Conservation (phyloP, 1,140 invertebrate genomes). For the Paralvinella palmiformis region DNA sequence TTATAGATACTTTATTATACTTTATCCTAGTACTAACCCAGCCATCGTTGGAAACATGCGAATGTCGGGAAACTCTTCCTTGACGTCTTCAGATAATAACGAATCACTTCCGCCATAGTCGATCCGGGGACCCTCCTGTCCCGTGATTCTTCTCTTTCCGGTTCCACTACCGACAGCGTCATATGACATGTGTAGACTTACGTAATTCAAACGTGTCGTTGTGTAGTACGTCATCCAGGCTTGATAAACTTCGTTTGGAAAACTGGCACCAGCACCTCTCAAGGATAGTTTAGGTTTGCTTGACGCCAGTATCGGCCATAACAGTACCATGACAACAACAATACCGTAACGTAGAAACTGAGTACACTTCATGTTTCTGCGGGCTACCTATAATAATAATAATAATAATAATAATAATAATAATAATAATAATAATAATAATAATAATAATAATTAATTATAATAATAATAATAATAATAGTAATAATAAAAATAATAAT, state of each 20-base stretch:
- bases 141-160: constrained; percentile 3
- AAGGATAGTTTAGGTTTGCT: too few species aligned
- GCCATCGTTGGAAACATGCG: constrained; percentile 17
- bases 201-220: not conserved
- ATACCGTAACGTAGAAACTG: too few species aligned
- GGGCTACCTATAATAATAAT: too few species aligned
- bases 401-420: too few species aligned
- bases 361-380: too few species aligned
- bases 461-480: too few species aligned
- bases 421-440: too few species aligned
- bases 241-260: not conserved
- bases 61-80: constrained; percentile 8
- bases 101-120: constrained; percentile 13
- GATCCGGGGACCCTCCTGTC: not conserved
- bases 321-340: too few species aligned
- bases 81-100: constrained; percentile 4
- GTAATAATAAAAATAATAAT: too few species aligned
- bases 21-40: constrained; percentile 5
- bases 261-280: not conserved
- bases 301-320: too few species aligned
- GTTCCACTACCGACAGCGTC: constrained; percentile 8
- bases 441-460: too few species aligned
- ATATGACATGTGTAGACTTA: constrained; percentile 1
- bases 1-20: too few species aligned
- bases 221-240: constrained; percentile 8